phyloP scores from a whole-genome alignment of 2,113 vertebrate species.

The Sceloporus undulatus region DNA sequence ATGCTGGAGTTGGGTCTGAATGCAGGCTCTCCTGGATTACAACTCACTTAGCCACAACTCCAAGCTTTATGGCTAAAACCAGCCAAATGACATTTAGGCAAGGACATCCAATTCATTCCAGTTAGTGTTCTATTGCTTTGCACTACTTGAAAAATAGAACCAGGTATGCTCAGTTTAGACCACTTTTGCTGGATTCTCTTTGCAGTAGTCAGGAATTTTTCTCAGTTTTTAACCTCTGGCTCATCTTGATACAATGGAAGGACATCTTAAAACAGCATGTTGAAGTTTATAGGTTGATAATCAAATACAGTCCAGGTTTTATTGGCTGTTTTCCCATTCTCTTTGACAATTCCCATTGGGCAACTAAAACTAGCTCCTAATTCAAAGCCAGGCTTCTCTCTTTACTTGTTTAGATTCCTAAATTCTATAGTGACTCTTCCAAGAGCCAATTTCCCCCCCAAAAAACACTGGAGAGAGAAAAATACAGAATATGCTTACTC shows the following conservation, averaged over 20 bases:
- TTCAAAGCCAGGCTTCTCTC: conserved; percentile 29
- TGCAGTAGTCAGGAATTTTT: conserved; percentile 43
- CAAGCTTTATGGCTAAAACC: too few species aligned
- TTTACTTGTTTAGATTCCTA: conserved; percentile 33
- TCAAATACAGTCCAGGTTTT: conserved; percentile 48
- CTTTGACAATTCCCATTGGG: conserved; percentile 1
- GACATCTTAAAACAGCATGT: conserved; percentile 31
- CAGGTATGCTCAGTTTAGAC: conserved; percentile 17
- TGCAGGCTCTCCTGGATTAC: too few species aligned
- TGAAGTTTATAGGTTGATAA: conserved; percentile 54
- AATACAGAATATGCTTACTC: not conserved
- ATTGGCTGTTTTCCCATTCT: not conserved
- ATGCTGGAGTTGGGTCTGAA: too few species aligned
- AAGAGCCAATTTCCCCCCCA: not conserved
- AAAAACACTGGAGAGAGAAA: not conserved
- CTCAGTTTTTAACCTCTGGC: conserved; percentile 55
- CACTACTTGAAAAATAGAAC: conserved; percentile 41
- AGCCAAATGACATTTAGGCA: too few species aligned
- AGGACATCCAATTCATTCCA: not conserved
- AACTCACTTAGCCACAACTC: too few species aligned
- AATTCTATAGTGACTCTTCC: conserved; percentile 1
- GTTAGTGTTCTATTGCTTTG: not conserved
- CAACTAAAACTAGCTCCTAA: conserved; percentile 28
- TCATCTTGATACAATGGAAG: conserved; percentile 39
- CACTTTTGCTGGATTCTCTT: not conserved